Percentiles rank a stretch among this genome's conserved stretches.
Conservation (phyloP, 1,140 invertebrate genomes). For the Drosophila tsacasi region DNA sequence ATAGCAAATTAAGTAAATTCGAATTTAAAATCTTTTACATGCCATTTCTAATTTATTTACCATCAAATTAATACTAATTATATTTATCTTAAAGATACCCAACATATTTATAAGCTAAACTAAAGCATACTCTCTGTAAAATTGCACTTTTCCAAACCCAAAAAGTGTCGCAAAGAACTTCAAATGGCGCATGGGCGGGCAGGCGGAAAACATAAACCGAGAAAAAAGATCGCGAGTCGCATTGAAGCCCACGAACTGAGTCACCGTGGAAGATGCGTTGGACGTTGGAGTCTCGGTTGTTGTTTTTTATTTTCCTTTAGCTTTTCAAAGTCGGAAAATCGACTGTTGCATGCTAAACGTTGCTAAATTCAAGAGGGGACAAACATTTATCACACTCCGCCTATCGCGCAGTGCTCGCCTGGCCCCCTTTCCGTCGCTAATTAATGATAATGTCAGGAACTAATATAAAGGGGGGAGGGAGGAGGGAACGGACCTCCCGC, state of each 20-base stretch:
- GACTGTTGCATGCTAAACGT: conserved; percentile 77
- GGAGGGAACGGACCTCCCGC: conserved; percentile 3
- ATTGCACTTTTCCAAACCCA: not conserved
- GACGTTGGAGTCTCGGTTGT: conserved; percentile 26
- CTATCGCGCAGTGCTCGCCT: conserved; percentile 12
- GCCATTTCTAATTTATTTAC: not conserved
- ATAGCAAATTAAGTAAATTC: no score
- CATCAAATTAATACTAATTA: not conserved
- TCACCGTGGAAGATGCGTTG: conserved; percentile 75
- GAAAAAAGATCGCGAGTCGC: conserved; percentile 8
- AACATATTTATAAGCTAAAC: not conserved
- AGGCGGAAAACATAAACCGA: conserved; percentile 57
- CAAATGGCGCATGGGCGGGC: conserved; percentile 65
- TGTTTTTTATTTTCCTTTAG: not conserved
- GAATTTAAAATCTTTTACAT: no score
- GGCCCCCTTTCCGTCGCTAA: conserved; percentile 56
- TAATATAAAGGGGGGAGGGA: conserved; percentile 36
- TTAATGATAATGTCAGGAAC: conserved; percentile 76
- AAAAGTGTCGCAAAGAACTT: conserved; percentile 30
- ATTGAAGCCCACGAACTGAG: conserved; percentile 59
- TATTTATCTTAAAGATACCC: not conserved
- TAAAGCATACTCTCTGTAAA: not conserved
- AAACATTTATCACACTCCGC: conserved; percentile 71
- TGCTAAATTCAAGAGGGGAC: conserved; percentile 59
- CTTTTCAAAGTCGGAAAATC: conserved; percentile 13